Conservation (phyloP, 2,113 vertebrate genomes). For the Vicugna pacos region DNA sequence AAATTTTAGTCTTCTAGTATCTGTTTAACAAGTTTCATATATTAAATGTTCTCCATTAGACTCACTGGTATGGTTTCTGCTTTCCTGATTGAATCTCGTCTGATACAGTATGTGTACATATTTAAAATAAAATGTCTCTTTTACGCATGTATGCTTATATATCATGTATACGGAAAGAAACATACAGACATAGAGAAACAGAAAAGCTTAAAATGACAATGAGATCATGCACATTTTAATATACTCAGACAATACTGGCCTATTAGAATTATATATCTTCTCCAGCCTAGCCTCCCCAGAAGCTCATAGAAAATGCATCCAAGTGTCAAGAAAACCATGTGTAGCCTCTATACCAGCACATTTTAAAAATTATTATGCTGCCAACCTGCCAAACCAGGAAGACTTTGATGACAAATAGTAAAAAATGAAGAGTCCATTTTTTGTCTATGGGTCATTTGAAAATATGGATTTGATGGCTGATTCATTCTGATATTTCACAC, state of each 20-base stretch:
- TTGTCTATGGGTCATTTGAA: constrained; percentile 13
- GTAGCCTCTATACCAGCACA: neutral
- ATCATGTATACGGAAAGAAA: neutral
- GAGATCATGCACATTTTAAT: constrained; percentile 20
- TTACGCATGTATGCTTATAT: neutral
- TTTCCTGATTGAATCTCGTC: neutral
- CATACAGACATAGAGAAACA: neutral
- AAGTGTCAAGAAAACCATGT: constrained; percentile 50
- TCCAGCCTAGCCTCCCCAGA: neutral
- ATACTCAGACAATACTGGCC: neutral
- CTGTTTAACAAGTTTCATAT: neutral
- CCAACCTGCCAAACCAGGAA: constrained; percentile 41
- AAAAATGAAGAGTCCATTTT: constrained; percentile 5
- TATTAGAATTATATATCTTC: neutral
- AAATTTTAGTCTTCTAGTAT: neutral
- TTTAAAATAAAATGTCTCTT: constrained; percentile 41
- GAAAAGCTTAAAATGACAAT: constrained; percentile 32
- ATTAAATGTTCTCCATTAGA: constrained; percentile 33
- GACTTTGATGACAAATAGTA: constrained; percentile 3
- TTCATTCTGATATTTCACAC: neutral
- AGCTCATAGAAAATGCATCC: constrained; percentile 8
- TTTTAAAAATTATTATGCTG: constrained; percentile 40
- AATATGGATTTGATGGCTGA: neutral
- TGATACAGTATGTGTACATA: neutral
- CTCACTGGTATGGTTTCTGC: neutral